phyloP scores from a whole-genome alignment of 2,113 vertebrate genomes.

The Petaurus breviceps region DNA sequence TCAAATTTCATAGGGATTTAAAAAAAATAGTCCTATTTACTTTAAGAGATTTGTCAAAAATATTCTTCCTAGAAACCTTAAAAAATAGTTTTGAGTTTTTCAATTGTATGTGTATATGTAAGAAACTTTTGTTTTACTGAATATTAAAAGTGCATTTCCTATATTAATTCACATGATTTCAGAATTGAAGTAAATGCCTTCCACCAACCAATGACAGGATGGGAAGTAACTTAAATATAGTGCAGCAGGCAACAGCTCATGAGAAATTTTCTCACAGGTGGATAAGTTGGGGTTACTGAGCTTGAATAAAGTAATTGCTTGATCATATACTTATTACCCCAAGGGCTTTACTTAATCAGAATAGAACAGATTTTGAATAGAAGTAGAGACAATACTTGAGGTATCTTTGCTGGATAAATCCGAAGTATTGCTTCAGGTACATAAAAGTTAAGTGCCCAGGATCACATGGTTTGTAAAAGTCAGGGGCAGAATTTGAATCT shows the following conservation, averaged over 20 bases:
- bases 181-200: neutral
- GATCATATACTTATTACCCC: too few species aligned
- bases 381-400: too few species aligned
- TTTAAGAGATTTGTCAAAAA: neutral
- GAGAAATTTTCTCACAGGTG: neutral
- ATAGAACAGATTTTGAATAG: too few species aligned
- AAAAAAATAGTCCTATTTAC: slow-evolving; percentile 2
- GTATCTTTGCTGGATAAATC: too few species aligned
- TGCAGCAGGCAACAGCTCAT: neutral
- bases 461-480: neutral
- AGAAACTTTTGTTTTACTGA: neutral
- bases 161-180: neutral
- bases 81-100: neutral
- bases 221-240: neutral
- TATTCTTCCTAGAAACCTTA: neutral
- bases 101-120: neutral
- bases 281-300: neutral
- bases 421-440: too few species aligned
- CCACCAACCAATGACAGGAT: neutral
- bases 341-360: too few species aligned
- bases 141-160: neutral
- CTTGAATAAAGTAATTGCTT: too few species aligned
- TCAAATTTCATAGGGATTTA: neutral
- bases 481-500: neutral
- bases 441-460: too few species aligned